Evolutionary conservation across 2,797 vertebrate species (phyloP).

Genomic region (Pampus argenteus): DNA sequence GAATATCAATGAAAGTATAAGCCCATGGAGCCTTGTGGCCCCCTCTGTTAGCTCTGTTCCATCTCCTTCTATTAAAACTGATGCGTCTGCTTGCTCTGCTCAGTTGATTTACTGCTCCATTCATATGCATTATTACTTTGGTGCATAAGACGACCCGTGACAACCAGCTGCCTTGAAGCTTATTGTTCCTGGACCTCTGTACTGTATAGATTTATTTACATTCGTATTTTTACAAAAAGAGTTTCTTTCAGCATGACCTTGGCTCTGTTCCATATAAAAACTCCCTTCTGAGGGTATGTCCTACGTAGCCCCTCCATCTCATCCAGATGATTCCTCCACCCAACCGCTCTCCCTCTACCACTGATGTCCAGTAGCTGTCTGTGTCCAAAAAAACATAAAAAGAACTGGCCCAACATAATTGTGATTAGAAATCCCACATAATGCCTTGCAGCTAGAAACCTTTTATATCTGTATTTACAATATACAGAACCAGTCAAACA

Average conservation of each 20-base stretch:
- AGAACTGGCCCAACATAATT: conserved; percentile 19
- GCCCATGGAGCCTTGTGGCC: neutral
- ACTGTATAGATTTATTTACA: neutral
- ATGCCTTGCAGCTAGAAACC: neutral
- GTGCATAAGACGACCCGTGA: neutral
- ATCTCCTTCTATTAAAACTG: neutral
- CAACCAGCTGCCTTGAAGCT: neutral
- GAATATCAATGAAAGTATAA: conserved; percentile 6
- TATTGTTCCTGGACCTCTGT: neutral
- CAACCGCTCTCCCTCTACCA: neutral
- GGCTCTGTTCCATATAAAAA: neutral
- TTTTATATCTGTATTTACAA: neutral
- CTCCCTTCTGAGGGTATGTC: conserved; percentile 12
- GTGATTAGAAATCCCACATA: neutral
- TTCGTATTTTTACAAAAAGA: neutral
- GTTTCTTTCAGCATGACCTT: conserved; percentile 1
- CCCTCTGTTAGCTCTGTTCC: neutral
- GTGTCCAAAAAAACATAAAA: conserved; percentile 16
- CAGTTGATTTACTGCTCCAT: neutral
- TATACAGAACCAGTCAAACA: too few relatives aligned
- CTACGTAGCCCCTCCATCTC: conserved; percentile 15
- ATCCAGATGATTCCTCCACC: conserved; percentile 22
- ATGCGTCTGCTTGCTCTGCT: neutral
- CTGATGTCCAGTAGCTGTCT: conserved; percentile 6
- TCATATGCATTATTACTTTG: neutral